A percentile compares a stretch with the other conserved stretches of the same genome.
Conservation (phyloP, 2,797 vertebrate species). For the Silurus lanzhouensis region DNA sequence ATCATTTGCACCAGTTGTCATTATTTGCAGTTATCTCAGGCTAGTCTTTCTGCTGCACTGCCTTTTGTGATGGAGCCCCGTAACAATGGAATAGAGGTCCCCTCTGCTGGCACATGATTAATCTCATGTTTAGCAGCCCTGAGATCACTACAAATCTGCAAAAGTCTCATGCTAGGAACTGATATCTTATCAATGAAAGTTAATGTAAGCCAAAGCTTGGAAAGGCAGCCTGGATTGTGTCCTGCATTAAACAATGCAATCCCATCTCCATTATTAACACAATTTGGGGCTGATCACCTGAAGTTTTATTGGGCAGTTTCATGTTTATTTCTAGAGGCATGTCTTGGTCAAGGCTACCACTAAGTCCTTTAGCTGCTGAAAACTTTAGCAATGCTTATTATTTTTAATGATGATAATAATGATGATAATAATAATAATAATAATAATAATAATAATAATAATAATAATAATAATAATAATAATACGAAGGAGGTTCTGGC, state of each 20-base stretch:
- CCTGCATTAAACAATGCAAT: background rate
- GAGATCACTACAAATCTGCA: background rate
- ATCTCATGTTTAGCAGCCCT: no score
- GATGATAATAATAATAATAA: no score
- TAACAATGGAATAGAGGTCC: background rate
- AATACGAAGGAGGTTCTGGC: background rate
- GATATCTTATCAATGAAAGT: background rate
- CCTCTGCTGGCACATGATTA: no score
- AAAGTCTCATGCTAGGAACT: background rate
- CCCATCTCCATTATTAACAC: background rate
- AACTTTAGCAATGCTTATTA: background rate
- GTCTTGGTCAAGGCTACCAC: background rate
- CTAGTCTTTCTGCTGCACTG: no score
- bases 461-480: background rate
- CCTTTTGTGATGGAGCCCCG: no score
- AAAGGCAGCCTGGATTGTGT: background rate
- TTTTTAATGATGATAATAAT: no score
- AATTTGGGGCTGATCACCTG: background rate
- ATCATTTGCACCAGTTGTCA: no score
- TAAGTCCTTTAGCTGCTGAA: background rate
- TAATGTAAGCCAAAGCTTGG: background rate
- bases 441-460: no score
- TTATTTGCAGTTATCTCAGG: no score
- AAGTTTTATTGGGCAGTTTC: background rate
- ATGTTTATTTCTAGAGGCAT: background rate